Base-by-base conservation (phyloP, 2,888 invertebrate genomes). In the Steromphala cineraria region DNA sequence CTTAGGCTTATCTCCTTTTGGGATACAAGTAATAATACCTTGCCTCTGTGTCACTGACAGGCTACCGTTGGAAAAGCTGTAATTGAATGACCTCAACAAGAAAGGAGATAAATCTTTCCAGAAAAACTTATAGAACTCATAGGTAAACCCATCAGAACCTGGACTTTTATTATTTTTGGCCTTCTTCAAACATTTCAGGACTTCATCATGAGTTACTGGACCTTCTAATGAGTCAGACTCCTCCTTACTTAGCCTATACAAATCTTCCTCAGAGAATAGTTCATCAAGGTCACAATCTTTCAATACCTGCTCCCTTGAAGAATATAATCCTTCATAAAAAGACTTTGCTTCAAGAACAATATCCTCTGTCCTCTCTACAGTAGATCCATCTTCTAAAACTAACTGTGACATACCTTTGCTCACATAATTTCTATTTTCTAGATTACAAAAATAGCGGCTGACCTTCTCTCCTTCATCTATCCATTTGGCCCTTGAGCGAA, bases 11-110 rank as follows among this genome's bases (percentile, higher is more conserved):
- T n/a, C n/a, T n/a, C n/a, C n/a, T n/a, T n/a, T n/a, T 13, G 81
- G 84, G 0, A 81, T 67, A 53, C 84, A 82, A 4, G 81, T 82
- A 17, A 82, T 82, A 17, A 81, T 75, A 19, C 84, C 84, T 40
- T 81, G 84, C 56, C 75, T 82, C 31, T 80, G 80, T 19, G 81
- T 80, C 1, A 67, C 67, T 15, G 78, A 81, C 36, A 82, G n/a
- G 19, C 75, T 56, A 1, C 52, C 78, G 19, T 21, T 80, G 3
- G 55, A 19, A 53, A 75, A 84, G 53, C 75, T 21, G 80, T 55
- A 15, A 78, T 36, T 36, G 7, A 36, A 4, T 36, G 36, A 78
- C 62, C 76, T 78, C 7, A 80, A 3, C 3, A 84, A 17, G 71
- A 75, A 80, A 53, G 56, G 17, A 13, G 67, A 36, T n/a, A 81